Percentiles rank a stretch among this genome's conserved stretches.
Conservation (phyloP, 2,797 vertebrate species). For the Gadopsis bispinosus region DNA sequence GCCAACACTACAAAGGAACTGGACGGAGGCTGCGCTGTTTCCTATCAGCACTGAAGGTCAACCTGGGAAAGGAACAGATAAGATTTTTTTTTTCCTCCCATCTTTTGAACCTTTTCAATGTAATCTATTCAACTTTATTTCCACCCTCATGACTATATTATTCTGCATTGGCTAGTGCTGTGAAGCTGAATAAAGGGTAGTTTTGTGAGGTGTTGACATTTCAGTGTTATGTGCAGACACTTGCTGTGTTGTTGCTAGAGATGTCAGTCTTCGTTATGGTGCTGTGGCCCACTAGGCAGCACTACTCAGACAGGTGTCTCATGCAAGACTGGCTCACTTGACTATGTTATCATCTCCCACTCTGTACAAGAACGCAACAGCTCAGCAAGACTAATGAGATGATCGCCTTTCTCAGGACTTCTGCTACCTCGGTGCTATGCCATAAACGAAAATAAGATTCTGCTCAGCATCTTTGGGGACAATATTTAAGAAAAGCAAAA, state of each 20-base stretch:
- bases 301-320: slow-evolving; percentile 60
- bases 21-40: slow-evolving; percentile 65
- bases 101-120: slow-evolving; percentile 58
- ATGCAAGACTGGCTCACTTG: slow-evolving; percentile 50
- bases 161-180: slow-evolving; percentile 6
- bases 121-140: slow-evolving; percentile 67
- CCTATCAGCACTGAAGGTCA: slow-evolving; percentile 77
- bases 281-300: slow-evolving; percentile 39
- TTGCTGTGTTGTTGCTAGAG: slow-evolving; percentile 50
- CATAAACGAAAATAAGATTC: slow-evolving; percentile 40
- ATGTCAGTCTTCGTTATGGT: slow-evolving; percentile 63
- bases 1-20: slow-evolving; percentile 67
- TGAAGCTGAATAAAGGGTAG: slow-evolving; percentile 40
- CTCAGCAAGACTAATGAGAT: slow-evolving; percentile 39
- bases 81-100: slow-evolving; percentile 16
- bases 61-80: slow-evolving; percentile 47
- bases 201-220: slow-evolving; percentile 63
- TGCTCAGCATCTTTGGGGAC: slow-evolving; percentile 28
- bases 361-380: slow-evolving; percentile 16
- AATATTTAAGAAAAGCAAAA: slow-evolving; percentile 5
- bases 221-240: slow-evolving; percentile 52
- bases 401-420: slow-evolving; percentile 41
- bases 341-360: slow-evolving; percentile 47
- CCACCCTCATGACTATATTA: slow-evolving; percentile 43
- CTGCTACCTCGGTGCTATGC: slow-evolving; percentile 30